Evolutionary conservation across 2,113 vertebrate species (phyloP).

Genomic region (western clawed frog (Xenopus tropicalis)): UCB_Xtro_10.0 CM004443.2:91367501-91368000

Average conservation of each 20-base stretch:
- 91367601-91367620: background rate
- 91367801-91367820: too few relatives aligned
- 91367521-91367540: background rate
- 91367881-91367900: background rate
- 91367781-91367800: too few relatives aligned
- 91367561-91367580: too few relatives aligned
- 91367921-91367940: background rate
- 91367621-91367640: background rate
- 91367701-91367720: too few relatives aligned
- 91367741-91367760: too few relatives aligned
- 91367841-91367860: too few relatives aligned
- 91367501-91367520: background rate
- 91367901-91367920: background rate
- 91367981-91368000: background rate
- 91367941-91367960: slow-evolving; percentile 10
- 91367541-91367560: too few relatives aligned
- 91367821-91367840: too few relatives aligned
- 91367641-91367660: background rate
- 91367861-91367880: too few relatives aligned
- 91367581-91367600: background rate
- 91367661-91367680: background rate
- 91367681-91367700: too few relatives aligned
- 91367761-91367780: too few relatives aligned
- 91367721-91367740: too few relatives aligned
- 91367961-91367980: background rate